Conservation (phyloP, 2,797 vertebrate genomes). For the Micromesistius poutassou region DNA sequence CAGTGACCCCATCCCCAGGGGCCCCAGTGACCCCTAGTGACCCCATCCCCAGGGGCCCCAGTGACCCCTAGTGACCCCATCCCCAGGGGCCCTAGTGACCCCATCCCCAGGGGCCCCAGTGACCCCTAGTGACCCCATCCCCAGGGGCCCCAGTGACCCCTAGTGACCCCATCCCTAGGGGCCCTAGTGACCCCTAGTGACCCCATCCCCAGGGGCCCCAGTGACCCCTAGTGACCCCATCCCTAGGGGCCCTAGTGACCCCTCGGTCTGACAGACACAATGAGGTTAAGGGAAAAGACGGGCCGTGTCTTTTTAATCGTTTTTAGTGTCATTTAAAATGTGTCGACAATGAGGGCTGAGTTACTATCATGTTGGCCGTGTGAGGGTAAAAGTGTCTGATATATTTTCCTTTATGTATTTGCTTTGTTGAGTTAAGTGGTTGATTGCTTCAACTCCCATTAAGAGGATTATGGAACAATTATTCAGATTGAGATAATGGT, state of each 20-base stretch:
- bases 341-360: neutral
- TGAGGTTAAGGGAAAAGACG: neutral
- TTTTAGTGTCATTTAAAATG: too few relatives aligned
- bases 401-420: neutral
- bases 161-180: constrained; percentile 23
- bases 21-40: too few relatives aligned
- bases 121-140: constrained; percentile 3
- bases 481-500: neutral
- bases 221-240: neutral
- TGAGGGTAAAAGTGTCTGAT: neutral
- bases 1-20: too few relatives aligned
- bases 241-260: neutral
- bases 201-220: constrained; percentile 3
- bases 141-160: too few relatives aligned
- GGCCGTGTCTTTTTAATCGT: neutral
- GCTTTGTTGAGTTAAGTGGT: neutral
- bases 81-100: constrained; percentile 12
- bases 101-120: too few relatives aligned
- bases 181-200: neutral
- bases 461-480: neutral
- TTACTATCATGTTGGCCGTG: neutral
- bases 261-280: neutral
- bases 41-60: constrained; percentile 9
- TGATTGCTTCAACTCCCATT: neutral
- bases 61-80: too few relatives aligned